A percentile compares a stretch with the other conserved stretches of the same genome.
These are phyloP conservation scores for Priocnemis perturbator DNA, from an alignment of 2,888 invertebrate genomes.

Conservation along the genomic window DNA sequence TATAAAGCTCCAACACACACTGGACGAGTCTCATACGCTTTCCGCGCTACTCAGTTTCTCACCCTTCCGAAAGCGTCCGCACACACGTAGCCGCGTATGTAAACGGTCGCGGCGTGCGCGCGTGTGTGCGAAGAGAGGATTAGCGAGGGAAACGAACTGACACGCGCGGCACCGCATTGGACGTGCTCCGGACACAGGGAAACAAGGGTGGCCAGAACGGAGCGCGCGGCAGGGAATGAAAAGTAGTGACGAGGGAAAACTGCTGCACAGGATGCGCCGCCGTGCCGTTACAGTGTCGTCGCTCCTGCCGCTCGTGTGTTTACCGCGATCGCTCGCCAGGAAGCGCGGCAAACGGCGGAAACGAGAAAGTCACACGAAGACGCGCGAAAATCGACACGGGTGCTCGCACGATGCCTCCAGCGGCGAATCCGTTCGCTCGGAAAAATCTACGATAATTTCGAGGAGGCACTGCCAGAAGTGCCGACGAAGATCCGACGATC, in stretches of 20 bases:
- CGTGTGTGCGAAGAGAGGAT: no score
- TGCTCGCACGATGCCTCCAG: neutral
- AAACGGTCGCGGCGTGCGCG: neutral
- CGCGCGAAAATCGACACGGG: constrained; percentile 4
- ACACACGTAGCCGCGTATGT: constrained; percentile 2
- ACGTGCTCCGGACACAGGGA: neutral
- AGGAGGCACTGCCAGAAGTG: no score
- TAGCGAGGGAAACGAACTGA: no score
- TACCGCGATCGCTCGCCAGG: constrained; percentile 4
- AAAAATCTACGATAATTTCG: no score
- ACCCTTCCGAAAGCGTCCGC: neutral
- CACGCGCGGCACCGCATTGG: no score
- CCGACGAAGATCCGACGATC: no score
- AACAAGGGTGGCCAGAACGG: neutral
- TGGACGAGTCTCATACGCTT: no score
- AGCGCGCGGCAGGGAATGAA: neutral
- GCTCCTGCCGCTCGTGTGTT: neutral
- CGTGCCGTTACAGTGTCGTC: neutral
- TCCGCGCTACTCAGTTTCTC: neutral
- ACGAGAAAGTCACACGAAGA: constrained; percentile 7
- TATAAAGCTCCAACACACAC: no score
- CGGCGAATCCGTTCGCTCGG: no score
- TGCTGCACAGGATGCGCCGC: neutral
- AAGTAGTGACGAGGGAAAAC: neutral
- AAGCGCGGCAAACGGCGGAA: constrained; percentile 16